Conservation (phyloP, 2,888 invertebrate genomes). For the Hirtodrosophila cameraria region DNA sequence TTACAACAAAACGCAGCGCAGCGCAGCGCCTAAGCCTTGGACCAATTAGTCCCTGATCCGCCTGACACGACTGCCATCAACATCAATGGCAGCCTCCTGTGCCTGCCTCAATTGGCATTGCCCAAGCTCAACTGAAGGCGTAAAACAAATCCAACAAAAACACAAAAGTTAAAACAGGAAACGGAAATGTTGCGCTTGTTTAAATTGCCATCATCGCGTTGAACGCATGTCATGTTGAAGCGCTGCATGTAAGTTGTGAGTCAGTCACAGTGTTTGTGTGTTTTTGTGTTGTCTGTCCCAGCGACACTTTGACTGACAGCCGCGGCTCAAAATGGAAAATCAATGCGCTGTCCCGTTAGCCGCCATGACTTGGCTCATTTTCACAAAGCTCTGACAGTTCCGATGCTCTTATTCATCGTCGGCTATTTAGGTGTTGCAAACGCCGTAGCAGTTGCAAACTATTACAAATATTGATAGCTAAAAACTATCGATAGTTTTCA, state of each 20-base stretch:
- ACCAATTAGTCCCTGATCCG: constrained; percentile 50
- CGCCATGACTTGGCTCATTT: constrained; percentile 56
- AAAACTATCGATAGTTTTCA: no score
- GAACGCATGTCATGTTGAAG: constrained; percentile 73
- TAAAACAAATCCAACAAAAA: constrained; percentile 5
- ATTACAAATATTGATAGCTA: no score
- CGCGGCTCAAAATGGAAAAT: constrained; percentile 66
- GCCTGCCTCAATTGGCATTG: constrained; percentile 13
- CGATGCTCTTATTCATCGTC: constrained; percentile 1
- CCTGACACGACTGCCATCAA: constrained; percentile 33
- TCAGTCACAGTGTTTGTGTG: constrained; percentile 13
- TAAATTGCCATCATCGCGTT: constrained; percentile 76
- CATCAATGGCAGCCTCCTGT: constrained; percentile 17
- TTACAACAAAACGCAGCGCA: constrained; percentile 51
- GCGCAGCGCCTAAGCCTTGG: constrained; percentile 43
- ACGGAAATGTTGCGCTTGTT: constrained; percentile 56
- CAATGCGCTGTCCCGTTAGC: constrained; percentile 53
- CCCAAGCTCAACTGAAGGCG: not conserved
- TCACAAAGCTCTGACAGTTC: constrained; percentile 23
- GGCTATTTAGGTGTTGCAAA: not conserved
- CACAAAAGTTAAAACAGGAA: constrained; percentile 5
- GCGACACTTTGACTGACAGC: constrained; percentile 73
- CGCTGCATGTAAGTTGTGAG: constrained; percentile 14
- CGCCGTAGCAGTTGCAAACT: no score
- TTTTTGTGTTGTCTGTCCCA: constrained; percentile 33